Base-by-base conservation (phyloP, 2,797 vertebrate species). In the Liasis olivaceus region DNA sequence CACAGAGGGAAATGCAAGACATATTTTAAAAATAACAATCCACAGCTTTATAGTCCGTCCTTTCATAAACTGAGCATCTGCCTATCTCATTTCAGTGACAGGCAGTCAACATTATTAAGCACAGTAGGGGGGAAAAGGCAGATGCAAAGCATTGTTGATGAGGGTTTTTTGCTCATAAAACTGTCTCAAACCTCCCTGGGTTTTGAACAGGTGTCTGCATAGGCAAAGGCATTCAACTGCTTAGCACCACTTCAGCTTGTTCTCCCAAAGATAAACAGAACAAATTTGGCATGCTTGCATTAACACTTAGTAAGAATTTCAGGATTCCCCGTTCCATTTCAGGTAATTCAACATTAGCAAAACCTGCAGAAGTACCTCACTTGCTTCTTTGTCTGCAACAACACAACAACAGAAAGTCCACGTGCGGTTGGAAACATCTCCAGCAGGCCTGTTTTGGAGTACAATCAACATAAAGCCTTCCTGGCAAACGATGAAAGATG, bases 161-260 rank as follows among this genome's bases (percentile, higher is more conserved):
- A 60, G 12, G 54, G 69, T 63, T 63, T 63, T 47, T 9, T 56
- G 54, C 28, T 92, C 31, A 84, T 84, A 62, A 84, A 92, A 84
- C 22, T 84, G n/a, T 84, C 66, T 92, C 20, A 15, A 64, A 72
- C 64, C 87, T 92, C 87, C 59, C 84, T 26, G 69, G 69, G 31
- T 56, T 54, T 89, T 51, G 81, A 92, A 60, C 42, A 92, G 91
- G 69, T 92, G 59, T 81, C 59, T 92, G 69, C 13, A 15, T 8
- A 88, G 2, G 64, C 28, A 88, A 36, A 95, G 88, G 72, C 24
- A 72, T 94, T 47, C 14, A 92, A 59, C 36, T 60, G 20, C 5
- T 63, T 77, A 88, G 90, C 91, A 85, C 42, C 69, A 91, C 66
- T 56, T 62, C n/a, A 89, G 13, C 87, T 93, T 24, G 93, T 94